A percentile compares a stretch with the other conserved stretches of the same genome.
Evolutionary conservation across 1,140 invertebrate species (phyloP).

Genomic region (Pentalonia nigronervosa): DNA sequence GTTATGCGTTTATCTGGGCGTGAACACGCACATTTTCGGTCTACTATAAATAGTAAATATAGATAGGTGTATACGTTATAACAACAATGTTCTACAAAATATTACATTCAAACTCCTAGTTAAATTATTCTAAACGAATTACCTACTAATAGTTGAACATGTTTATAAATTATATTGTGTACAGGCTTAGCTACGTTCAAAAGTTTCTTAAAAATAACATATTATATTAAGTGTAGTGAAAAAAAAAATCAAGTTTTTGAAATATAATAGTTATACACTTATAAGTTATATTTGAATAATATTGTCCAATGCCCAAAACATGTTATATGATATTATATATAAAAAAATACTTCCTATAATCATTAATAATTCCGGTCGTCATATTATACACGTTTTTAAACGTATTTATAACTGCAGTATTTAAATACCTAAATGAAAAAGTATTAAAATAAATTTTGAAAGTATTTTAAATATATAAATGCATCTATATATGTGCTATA

Average conservation of each 20-base stretch:
- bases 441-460: not conserved
- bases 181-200: not conserved
- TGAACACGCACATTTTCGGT: not conserved
- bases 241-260: not conserved
- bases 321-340: not conserved
- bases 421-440: not conserved
- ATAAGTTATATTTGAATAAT: not conserved
- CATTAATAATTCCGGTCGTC: too few species aligned
- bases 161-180: not conserved
- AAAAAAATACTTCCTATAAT: too few species aligned
- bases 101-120: not conserved
- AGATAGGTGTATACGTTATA: not conserved
- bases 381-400: not conserved
- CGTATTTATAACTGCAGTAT: not conserved
- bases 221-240: not conserved
- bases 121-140: not conserved
- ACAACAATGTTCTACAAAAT: not conserved
- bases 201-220: not conserved
- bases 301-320: not conserved
- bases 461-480: not conserved
- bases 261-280: too few species aligned
- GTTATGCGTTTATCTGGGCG: not conserved
- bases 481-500: too few species aligned
- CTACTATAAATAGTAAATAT: not conserved
- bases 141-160: not conserved